phyloP scores from a whole-genome alignment of 2,888 invertebrate species.

The Ormyrus nitidulus region DNA sequence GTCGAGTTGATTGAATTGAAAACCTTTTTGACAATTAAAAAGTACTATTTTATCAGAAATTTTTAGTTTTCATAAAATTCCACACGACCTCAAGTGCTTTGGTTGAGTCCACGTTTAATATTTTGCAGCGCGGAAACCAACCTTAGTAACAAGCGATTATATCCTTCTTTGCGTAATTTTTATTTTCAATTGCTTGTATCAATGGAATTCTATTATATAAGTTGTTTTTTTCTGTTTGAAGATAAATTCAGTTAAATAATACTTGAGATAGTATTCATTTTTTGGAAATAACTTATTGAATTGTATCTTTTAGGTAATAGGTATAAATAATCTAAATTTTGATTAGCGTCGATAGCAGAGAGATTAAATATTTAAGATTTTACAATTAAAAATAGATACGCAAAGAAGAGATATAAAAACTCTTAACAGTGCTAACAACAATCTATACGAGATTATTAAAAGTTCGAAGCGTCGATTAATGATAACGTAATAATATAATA shows the following conservation, averaged over 20 bases:
- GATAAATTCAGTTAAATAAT: not conserved
- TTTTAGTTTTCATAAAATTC: not conserved
- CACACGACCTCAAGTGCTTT: slow-evolving; percentile 2
- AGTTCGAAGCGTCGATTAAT: slow-evolving; percentile 46
- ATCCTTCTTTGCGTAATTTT: slow-evolving; percentile 35
- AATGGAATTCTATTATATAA: not conserved
- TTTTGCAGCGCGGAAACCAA: slow-evolving; percentile 9
- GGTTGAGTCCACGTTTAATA: slow-evolving; percentile 23
- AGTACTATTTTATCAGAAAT: not conserved
- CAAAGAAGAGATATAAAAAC: slow-evolving; percentile 28
- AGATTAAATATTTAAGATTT: no score
- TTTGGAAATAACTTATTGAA: no score
- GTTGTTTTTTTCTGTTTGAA: not conserved
- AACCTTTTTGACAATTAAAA: slow-evolving; percentile 9
- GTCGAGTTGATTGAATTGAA: not conserved
- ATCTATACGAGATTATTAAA: slow-evolving; percentile 43
- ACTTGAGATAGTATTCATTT: no score
- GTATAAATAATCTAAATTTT: no score
- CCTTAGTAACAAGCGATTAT: slow-evolving; percentile 33
- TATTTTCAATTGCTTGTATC: not conserved
- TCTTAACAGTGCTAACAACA: slow-evolving; percentile 42
- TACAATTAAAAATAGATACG: not conserved
- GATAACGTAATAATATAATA: slow-evolving; percentile 47
- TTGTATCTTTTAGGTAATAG: no score
- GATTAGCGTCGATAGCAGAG: no score